Conservation (phyloP, 1,140 invertebrate species). For the Drosophila bocqueti region DNA sequence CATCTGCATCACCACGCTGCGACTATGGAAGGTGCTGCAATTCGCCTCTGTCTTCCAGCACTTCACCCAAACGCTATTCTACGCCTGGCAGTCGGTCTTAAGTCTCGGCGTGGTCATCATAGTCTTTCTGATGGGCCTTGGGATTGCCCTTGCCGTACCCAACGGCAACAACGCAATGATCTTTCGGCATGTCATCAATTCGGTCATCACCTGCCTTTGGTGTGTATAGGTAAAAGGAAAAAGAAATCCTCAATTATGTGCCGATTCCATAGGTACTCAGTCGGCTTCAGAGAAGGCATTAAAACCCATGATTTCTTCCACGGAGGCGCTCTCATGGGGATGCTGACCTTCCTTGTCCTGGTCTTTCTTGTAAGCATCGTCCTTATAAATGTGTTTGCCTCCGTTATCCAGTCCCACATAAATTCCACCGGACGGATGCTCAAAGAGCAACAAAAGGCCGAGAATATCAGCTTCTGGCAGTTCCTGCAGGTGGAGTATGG, state of each 20-base stretch:
- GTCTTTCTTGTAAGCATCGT: constrained; percentile 55
- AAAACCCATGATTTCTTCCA: constrained; percentile 40
- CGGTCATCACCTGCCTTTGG: constrained; percentile 56
- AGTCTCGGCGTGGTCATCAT: constrained; percentile 47
- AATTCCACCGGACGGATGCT: constrained; percentile 1
- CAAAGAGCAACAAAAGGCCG: background rate
- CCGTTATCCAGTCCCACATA: constrained; percentile 60
- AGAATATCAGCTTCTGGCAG: constrained; percentile 51
- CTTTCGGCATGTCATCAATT: constrained; percentile 35
- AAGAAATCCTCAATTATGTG: background rate
- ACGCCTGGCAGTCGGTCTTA: constrained; percentile 44
- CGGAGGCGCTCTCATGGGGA: constrained; percentile 44
- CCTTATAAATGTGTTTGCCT: constrained; percentile 67
- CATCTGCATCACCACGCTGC: constrained; percentile 62
- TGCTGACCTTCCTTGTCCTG: constrained; percentile 52
- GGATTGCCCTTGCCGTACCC: constrained; percentile 52
- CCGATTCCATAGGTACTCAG: constrained; percentile 24
- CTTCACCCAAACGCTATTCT: constrained; percentile 58
- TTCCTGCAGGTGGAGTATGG: constrained; percentile 60
- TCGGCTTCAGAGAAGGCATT: constrained; percentile 45
- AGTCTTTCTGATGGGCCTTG: constrained; percentile 49
- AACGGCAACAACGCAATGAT: constrained; percentile 58
- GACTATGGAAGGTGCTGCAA: constrained; percentile 73
- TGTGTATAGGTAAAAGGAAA: background rate
- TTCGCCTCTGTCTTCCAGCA: constrained; percentile 70